These are phyloP conservation scores for Listrodromus nycthemerus DNA, from an alignment of 2,888 invertebrate genomes.

Conservation along the genomic window DNA sequence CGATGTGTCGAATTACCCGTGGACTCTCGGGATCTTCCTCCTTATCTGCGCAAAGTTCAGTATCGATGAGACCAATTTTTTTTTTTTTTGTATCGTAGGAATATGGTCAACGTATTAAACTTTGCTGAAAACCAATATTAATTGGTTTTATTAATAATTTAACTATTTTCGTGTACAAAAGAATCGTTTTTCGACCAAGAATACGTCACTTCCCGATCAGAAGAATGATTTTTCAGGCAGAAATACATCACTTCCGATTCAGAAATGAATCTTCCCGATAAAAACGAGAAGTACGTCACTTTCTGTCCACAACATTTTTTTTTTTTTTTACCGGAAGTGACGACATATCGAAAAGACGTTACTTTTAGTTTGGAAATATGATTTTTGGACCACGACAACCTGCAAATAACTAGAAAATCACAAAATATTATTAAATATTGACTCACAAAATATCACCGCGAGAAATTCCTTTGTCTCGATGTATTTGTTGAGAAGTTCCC, in stretches of 20 bases:
- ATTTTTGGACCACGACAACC: neutral
- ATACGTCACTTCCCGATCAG: neutral
- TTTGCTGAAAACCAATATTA: neutral
- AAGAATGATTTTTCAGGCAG: too few species aligned
- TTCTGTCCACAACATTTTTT: neutral
- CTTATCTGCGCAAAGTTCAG: constrained; percentile 86
- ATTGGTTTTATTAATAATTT: too few species aligned
- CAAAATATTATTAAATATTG: neutral
- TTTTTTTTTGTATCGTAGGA: neutral
- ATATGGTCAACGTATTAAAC: too few species aligned
- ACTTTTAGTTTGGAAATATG: neutral
- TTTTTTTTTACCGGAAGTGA: too few species aligned
- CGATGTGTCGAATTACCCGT: constrained; percentile 92
- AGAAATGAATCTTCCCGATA: too few species aligned
- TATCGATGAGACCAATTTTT: constrained; percentile 10
- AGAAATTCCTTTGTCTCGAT: constrained; percentile 96
- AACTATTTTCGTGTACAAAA: too few species aligned
- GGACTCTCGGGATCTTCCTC: constrained; percentile 93
- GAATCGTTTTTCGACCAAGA: neutral
- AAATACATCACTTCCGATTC: neutral
- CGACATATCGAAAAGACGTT: too few species aligned
- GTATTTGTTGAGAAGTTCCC: constrained; percentile 92
- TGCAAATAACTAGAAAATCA: neutral
- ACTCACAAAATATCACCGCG: constrained; percentile 96
- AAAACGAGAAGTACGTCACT: neutral